Evolutionary conservation across 2,113 vertebrate species (phyloP), one percentile per base, ranked within the genome.

Genomic region (Galemys pyrenaicus): DNA sequence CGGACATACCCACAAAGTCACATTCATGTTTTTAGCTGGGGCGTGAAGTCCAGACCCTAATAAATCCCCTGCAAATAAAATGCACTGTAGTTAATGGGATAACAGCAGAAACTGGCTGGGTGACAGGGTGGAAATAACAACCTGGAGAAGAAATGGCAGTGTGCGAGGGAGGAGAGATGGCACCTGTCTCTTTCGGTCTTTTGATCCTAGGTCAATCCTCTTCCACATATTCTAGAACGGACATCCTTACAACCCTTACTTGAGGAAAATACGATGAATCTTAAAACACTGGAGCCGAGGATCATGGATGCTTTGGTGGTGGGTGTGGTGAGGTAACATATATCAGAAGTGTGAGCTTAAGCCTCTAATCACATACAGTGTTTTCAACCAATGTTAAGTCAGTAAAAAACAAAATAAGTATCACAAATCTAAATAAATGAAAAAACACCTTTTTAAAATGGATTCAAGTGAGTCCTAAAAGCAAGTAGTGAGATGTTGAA

Each of bases 401-500:
- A 7, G 20, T 22, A 22, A 56, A 56, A 56, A 22, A 56, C 51
- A 54, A 54, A 54, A 19, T 20, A 56, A 22, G 20, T 56, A 6
- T 56, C 4, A 8, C 10, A 56, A 56, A 56, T 22, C 4, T 6
- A 56, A 56, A 56, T 56, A 56, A 56, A 24, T 74, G 79, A 68
- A 37, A 26, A 49, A 30, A 32, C 22, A 1, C 60, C 87, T 85
- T 70, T 26, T 73, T 73, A 44, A 74, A 58, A 91, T 30, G 19
- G 60, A 26, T 44, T 35, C 12, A 67, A 67, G 71, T 62, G 79
- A 30, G 49, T 74, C 60, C 89, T 13, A 60, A 62, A 79, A 80
- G 88, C 17, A 74, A 56, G 73, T 13, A 67, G 16, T n/a, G 11
- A 70, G 41, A 93, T 87, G 39, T 84, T 80, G 19, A 87, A 73